Conservation (phyloP, 2,797 vertebrate species). For the Limosa lapponica region DNA sequence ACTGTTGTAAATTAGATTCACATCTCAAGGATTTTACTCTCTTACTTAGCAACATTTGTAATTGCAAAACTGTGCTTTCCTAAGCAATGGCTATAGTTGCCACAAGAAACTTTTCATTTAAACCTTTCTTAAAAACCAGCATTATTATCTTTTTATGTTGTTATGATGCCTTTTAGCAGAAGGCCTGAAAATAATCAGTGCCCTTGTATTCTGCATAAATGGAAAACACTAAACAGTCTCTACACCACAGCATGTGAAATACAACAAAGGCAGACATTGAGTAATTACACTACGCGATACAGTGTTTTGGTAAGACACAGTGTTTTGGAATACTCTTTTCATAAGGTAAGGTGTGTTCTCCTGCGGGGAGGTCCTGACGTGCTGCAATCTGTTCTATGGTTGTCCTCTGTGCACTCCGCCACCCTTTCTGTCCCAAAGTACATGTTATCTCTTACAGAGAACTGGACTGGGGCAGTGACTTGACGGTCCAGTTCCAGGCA, state of each 20-base stretch:
- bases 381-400: neutral
- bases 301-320: neutral
- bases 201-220: neutral
- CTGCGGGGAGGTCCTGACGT: neutral
- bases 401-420: neutral
- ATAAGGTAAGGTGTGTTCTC: neutral
- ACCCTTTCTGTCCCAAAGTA: neutral
- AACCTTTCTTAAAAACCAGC: neutral
- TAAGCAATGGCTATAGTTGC: neutral
- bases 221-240: neutral
- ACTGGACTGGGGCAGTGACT: neutral
- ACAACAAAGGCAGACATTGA: neutral
- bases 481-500: neutral
- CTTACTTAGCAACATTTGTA: neutral
- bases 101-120: neutral
- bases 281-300: neutral
- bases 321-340: neutral
- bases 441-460: neutral
- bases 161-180: neutral
- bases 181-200: neutral
- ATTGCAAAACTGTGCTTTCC: neutral
- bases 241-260: neutral
- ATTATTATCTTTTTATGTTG: neutral
- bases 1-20: neutral
- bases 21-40: neutral